Evolutionary conservation across 2,888 invertebrate genomes (phyloP), one percentile per base, ranked within the genome.

Genomic region (Stenchaetothrips biformis): DNA sequence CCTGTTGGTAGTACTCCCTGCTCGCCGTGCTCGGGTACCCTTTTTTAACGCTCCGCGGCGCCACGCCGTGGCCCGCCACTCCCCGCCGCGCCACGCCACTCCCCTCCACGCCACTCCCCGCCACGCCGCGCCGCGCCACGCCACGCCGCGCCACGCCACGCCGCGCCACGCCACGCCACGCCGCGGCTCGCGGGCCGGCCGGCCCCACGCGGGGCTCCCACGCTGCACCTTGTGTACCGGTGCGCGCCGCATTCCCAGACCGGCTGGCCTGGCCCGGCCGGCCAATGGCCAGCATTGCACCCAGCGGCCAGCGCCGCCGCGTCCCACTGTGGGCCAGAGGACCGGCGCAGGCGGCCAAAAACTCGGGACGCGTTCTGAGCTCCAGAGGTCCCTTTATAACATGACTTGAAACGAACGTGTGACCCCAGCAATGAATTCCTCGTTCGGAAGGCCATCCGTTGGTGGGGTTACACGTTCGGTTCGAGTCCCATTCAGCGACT

Each of bases 211-310:
- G 59, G 59, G 18, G 59, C 59, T 59, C 59, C 59, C 59, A 59
- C 59, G 59, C 59, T 59, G 59, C 59, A 59, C 59, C 59, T 59
- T 59, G 59, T 18, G 59, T 59, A 59, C 59, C 59, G 59, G 59
- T 59, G 59, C 59, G 37, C 37, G 37, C 37, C 37, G 37, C 37
- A 37, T 37, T 37, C 37, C 37, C 37, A 37, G 37, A 37, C 37
- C 37, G 37, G 37, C 37, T 4, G 37, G 37, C 37, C 37, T 4
- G 37, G 37, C 37, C 37, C 37, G 37, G 37, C 37, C 37, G 37
- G 37, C 37, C 37, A 37, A 37, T 37, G 37, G 37, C 37, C 37
- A 37, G 37, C 37, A 37, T 37, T 37, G 37, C 37, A 37, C 37
- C 37, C 37, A 59, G 59, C 59, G 53, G 13, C 53, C 53, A 18